Evolutionary conservation across 2,797 vertebrate species (phyloP).

Genomic region (Anguilla marmorata): DNA sequence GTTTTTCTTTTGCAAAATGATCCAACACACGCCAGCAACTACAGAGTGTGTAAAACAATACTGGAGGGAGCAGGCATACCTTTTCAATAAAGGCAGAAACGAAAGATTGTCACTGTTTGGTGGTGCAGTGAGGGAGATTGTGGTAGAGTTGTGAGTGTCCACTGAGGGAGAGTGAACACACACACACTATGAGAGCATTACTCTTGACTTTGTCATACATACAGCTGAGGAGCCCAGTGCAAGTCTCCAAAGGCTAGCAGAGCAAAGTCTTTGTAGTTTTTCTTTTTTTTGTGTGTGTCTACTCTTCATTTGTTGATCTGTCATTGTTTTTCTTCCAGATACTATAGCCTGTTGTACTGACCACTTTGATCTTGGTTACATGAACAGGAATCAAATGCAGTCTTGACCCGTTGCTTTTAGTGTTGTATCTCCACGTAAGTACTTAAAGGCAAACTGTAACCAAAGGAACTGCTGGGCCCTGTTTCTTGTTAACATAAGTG

Average conservation of each 20-base stretch:
- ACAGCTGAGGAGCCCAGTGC: conserved; percentile 8
- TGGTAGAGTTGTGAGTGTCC: conserved; percentile 30
- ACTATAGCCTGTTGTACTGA: neutral
- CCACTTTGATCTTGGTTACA: neutral
- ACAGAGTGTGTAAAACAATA: conserved; percentile 49
- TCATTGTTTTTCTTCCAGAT: conserved; percentile 14
- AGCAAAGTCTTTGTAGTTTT: neutral
- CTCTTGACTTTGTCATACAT: neutral
- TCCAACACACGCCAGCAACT: conserved; percentile 49
- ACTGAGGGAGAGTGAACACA: conserved; percentile 23
- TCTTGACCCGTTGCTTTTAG: conserved; percentile 13
- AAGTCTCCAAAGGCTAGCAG: neutral
- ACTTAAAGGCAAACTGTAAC: conserved; percentile 41
- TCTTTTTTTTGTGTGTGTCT: neutral
- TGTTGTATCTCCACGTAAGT: conserved; percentile 18
- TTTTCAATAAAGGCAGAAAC: conserved; percentile 58
- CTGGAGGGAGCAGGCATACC: conserved; percentile 49
- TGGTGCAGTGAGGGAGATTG: conserved; percentile 37
- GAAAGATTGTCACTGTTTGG: conserved; percentile 35
- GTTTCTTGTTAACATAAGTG: conserved; percentile 36
- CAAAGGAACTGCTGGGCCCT: conserved; percentile 34
- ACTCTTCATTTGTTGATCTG: neutral
- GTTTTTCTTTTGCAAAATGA: conserved; percentile 49
- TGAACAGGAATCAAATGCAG: conserved; percentile 12
- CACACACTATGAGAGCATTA: neutral